phyloP scores from a whole-genome alignment of 1,140 invertebrate genomes.

The Argopecten irradians region DNA sequence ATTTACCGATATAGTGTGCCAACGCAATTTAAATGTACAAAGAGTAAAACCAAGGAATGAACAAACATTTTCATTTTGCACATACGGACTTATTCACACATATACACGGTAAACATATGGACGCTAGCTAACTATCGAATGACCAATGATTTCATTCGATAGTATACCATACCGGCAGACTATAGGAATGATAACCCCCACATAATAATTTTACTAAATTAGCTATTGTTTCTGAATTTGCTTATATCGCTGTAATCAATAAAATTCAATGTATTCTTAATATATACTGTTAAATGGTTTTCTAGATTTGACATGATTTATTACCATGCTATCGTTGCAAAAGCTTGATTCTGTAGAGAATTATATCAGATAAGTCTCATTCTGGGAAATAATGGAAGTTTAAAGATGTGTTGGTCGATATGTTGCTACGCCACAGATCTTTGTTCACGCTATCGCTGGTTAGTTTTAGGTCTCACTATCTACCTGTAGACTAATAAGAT shows the following conservation, averaged over 20 bases:
- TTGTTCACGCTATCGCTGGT: background rate
- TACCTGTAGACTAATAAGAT: background rate
- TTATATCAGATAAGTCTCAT: background rate
- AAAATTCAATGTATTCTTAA: background rate
- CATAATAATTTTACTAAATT: background rate
- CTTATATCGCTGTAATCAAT: background rate
- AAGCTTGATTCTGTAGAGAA: background rate
- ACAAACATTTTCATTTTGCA: conserved; percentile 4
- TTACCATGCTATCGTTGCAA: background rate
- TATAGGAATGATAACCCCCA: background rate
- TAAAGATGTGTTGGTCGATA: background rate
- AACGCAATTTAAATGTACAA: conserved; percentile 14
- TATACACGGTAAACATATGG: background rate
- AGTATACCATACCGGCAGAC: background rate
- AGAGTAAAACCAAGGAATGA: background rate
- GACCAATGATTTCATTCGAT: background rate
- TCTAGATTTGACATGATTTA: background rate
- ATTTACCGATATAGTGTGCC: conserved; percentile 1
- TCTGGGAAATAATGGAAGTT: background rate
- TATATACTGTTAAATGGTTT: background rate
- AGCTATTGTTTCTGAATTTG: background rate
- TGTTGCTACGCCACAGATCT: background rate
- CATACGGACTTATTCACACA: background rate
- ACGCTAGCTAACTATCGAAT: background rate
- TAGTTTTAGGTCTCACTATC: background rate